A percentile compares a stretch with the other conserved stretches of the same genome.
phyloP scores from a whole-genome alignment of 2,113 vertebrate genomes.

The Eolophus roseicapilla region DNA sequence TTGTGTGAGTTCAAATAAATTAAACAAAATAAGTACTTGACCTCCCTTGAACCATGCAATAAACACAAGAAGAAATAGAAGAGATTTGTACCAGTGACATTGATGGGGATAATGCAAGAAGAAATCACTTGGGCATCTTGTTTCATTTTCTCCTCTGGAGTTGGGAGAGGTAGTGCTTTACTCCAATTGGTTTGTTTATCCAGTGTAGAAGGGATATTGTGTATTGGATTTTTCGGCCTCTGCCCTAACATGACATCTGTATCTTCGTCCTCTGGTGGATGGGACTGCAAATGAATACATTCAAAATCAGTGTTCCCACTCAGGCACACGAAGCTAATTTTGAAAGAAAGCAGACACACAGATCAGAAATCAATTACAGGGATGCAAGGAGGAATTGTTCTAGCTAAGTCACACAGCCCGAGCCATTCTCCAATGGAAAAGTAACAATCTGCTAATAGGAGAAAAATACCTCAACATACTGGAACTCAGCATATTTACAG shows the following conservation, averaged over 20 bases:
- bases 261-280: slow-evolving; percentile 85
- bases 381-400: background rate
- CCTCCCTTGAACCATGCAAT: slow-evolving; percentile 59
- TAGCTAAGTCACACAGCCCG: background rate
- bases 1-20: slow-evolving; percentile 26
- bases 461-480: background rate
- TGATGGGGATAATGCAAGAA: slow-evolving; percentile 97
- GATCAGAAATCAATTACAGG: slow-evolving; percentile 52
- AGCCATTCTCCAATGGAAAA: background rate
- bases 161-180: slow-evolving; percentile 92
- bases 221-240: slow-evolving; percentile 90
- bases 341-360: slow-evolving; percentile 53
- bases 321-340: slow-evolving; percentile 31
- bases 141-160: slow-evolving; percentile 97
- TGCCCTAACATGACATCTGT: slow-evolving; percentile 91
- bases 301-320: slow-evolving; percentile 60
- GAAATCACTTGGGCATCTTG: slow-evolving; percentile 90
- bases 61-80: slow-evolving; percentile 66
- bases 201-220: slow-evolving; percentile 94
- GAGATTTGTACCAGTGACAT: slow-evolving; percentile 91
- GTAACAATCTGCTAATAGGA: background rate
- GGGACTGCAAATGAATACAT: slow-evolving; percentile 84
- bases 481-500: background rate
- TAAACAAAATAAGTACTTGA: slow-evolving; percentile 58
- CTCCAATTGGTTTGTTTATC: slow-evolving; percentile 99